Evolutionary conservation across 2,797 vertebrate genomes (phyloP).

Genomic region (Eptatretus atami): DNA sequence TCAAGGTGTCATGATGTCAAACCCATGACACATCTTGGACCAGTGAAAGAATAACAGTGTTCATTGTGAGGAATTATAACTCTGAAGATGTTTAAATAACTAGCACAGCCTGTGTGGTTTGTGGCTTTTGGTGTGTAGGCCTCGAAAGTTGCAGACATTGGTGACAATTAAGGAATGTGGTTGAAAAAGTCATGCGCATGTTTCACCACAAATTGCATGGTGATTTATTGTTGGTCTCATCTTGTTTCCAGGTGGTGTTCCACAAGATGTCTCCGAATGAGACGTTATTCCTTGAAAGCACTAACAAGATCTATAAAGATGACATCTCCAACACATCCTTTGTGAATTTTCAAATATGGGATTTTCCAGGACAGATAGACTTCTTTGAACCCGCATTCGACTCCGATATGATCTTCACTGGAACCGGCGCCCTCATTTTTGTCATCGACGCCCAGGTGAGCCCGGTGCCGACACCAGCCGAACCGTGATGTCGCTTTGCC

Average conservation of each 20-base stretch:
- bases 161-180: too few relatives aligned
- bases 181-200: too few relatives aligned
- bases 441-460: slow-evolving; percentile 93
- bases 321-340: slow-evolving; percentile 98
- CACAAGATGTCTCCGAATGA: slow-evolving; percentile 99
- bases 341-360: slow-evolving; percentile 99
- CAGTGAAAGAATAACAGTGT: too few relatives aligned
- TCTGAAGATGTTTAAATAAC: too few relatives aligned
- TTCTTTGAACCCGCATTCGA: slow-evolving; percentile 85
- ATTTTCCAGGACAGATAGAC: slow-evolving; percentile 94
- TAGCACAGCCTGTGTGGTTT: too few relatives aligned
- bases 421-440: slow-evolving; percentile 90
- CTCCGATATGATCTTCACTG: slow-evolving; percentile 99
- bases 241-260: slow-evolving; percentile 54
- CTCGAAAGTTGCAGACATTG: too few relatives aligned
- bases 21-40: too few relatives aligned
- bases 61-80: too few relatives aligned
- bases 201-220: too few relatives aligned
- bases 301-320: slow-evolving; percentile 99
- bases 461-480: slow-evolving; percentile 2
- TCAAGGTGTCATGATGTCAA: too few relatives aligned
- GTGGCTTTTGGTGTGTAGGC: too few relatives aligned
- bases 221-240: slow-evolving; percentile 6
- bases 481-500: background rate
- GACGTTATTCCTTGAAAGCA: slow-evolving; percentile 91